These are phyloP conservation scores for Chaenocephalus aceratus DNA, from an alignment of 2,113 vertebrate species.

Conservation along the genomic window DNA sequence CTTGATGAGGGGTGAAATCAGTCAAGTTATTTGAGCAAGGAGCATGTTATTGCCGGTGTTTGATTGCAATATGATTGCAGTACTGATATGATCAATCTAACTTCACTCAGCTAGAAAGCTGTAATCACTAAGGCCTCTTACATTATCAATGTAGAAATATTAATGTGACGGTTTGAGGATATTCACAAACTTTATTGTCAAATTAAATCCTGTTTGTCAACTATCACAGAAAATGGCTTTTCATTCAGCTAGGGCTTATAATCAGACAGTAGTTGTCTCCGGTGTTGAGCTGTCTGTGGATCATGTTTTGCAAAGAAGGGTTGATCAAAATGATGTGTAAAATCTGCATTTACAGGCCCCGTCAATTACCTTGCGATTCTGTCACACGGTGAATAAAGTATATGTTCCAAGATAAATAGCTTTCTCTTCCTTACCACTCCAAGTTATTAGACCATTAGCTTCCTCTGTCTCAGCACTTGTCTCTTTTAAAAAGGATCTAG, in stretches of 20 bases:
- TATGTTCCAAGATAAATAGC: conserved; percentile 62
- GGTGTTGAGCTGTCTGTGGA: not conserved
- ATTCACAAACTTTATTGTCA: conserved; percentile 4
- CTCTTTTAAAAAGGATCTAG: conserved; percentile 78
- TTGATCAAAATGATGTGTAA: conserved; percentile 46
- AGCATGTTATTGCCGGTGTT: conserved; percentile 35
- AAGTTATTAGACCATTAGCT: conserved; percentile 73
- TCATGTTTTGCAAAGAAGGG: conserved; percentile 21
- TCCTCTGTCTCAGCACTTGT: conserved; percentile 73
- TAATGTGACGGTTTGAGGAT: not conserved
- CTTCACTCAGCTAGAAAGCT: conserved; percentile 8
- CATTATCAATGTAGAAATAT: not conserved
- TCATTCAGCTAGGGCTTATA: conserved; percentile 8
- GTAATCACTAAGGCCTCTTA: conserved; percentile 1
- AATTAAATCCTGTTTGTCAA: conserved; percentile 18
- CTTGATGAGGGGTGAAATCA: conserved; percentile 46
- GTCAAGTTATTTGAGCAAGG: conserved; percentile 30
- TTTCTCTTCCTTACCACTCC: conserved; percentile 51
- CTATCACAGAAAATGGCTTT: not conserved
- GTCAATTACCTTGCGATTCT: conserved; percentile 65
- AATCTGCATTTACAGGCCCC: conserved; percentile 50
- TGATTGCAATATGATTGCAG: conserved; percentile 26
- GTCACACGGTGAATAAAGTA: conserved; percentile 62
- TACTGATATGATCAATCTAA: conserved; percentile 28
- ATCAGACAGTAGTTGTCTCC: not conserved